phyloP scores from a whole-genome alignment of 2,888 invertebrate genomes.

The Volucella inanis region DNA sequence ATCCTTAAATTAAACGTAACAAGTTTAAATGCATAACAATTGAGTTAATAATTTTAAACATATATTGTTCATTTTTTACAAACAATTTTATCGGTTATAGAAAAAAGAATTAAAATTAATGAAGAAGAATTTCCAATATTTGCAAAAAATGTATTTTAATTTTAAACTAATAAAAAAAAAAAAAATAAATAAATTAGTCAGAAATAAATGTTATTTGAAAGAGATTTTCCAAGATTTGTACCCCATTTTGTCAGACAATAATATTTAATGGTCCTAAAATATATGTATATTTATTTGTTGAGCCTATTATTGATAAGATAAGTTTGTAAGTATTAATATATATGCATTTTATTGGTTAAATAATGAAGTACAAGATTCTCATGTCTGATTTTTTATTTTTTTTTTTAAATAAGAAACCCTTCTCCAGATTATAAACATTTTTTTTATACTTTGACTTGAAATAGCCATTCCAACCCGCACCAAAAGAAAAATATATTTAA shows the following conservation, averaged over 20 bases:
- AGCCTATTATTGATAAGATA: slow-evolving; percentile 48
- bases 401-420: slow-evolving; percentile 42
- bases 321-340: slow-evolving; percentile 52
- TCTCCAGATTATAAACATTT: slow-evolving; percentile 48
- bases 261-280: slow-evolving; percentile 29
- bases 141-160: slow-evolving; percentile 26
- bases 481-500: slow-evolving; percentile 42
- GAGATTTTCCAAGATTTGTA: slow-evolving; percentile 41
- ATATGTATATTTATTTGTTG: slow-evolving; percentile 18
- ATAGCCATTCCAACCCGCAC: slow-evolving; percentile 69
- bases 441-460: slow-evolving; percentile 50
- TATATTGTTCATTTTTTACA: slow-evolving; percentile 36
- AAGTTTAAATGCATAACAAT: slow-evolving; percentile 7
- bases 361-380: slow-evolving; percentile 35
- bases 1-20: slow-evolving; percentile 20
- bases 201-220: slow-evolving; percentile 38
- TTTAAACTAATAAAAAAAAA: slow-evolving; percentile 27
- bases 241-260: slow-evolving; percentile 45
- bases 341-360: slow-evolving; percentile 28
- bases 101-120: slow-evolving; percentile 37
- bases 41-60: slow-evolving; percentile 16
- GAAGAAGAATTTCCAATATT: slow-evolving; percentile 42
- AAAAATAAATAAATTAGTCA: slow-evolving; percentile 49
- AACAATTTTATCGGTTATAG: slow-evolving; percentile 44
- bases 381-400: slow-evolving; percentile 6